Conservation (phyloP, 1,140 invertebrate genomes). For the Drosophila navojoa region DNA sequence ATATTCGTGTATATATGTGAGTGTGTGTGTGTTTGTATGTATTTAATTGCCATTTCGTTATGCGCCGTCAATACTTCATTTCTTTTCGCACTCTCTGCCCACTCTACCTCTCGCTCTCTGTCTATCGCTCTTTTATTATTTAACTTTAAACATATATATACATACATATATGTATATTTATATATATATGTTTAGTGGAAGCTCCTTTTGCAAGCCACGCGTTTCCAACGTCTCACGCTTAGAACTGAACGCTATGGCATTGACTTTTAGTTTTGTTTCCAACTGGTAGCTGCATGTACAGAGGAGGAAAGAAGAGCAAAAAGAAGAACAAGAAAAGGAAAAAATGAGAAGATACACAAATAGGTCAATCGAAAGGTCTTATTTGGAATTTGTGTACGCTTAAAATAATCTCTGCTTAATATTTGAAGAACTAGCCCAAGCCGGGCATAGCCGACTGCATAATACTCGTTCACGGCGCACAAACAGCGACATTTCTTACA, state of each 20-base stretch:
- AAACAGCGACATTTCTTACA: too few relatives aligned
- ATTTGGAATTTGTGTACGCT: too few relatives aligned
- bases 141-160: slow-evolving; percentile 12
- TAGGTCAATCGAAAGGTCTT: not conserved
- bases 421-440: too few relatives aligned
- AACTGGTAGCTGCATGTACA: slow-evolving; percentile 87
- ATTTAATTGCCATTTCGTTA: slow-evolving; percentile 32
- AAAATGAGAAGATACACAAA: not conserved
- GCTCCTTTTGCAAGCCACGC: slow-evolving; percentile 80
- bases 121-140: not conserved
- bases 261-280: slow-evolving; percentile 87
- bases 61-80: slow-evolving; percentile 6
- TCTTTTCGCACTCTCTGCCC: not conserved
- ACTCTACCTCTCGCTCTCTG: not conserved
- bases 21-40: not conserved
- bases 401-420: too few relatives aligned
- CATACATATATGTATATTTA: slow-evolving; percentile 46
- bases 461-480: too few relatives aligned
- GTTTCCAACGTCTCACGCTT: slow-evolving; percentile 58
- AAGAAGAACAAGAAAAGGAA: not conserved
- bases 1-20: slow-evolving; percentile 11
- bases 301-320: not conserved
- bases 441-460: too few relatives aligned
- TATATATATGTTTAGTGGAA: slow-evolving; percentile 80
- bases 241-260: slow-evolving; percentile 34